These are phyloP conservation scores for Tetragonula carbonaria DNA, from an alignment of 2,888 invertebrate species.

Conservation along the genomic window DNA sequence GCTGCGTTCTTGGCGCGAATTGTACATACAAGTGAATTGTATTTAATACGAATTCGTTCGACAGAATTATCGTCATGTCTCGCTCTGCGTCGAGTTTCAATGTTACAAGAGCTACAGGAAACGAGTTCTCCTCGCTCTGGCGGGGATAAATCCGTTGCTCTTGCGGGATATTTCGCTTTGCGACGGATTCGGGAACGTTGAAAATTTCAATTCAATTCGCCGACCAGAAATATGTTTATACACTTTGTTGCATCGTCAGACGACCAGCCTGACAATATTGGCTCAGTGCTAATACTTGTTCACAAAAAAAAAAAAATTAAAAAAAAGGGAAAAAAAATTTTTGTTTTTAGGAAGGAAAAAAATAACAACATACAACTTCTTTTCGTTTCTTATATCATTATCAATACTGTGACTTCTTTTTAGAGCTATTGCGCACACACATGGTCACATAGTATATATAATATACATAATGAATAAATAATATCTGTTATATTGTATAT, in stretches of 20 bases:
- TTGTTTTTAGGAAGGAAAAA: conserved; percentile 74
- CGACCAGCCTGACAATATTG: too few species aligned
- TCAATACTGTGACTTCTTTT: conserved; percentile 71
- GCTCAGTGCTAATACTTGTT: too few species aligned
- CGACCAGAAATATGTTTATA: background rate
- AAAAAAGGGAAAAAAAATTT: conserved; percentile 65
- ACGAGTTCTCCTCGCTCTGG: background rate
- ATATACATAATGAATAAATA: conserved; percentile 36
- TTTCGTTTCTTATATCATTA: conserved; percentile 64
- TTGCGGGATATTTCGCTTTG: background rate
- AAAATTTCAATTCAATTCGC: conserved; percentile 38
- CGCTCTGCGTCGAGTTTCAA: background rate
- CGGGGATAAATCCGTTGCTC: background rate
- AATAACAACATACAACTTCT: conserved; percentile 79
- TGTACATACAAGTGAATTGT: too few species aligned
- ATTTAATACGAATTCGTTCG: too few species aligned
- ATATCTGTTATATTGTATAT: conserved; percentile 85
- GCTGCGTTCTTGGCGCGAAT: too few species aligned
- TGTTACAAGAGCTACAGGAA: conserved; percentile 19
- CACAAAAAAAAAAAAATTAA: too few species aligned
- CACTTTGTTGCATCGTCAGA: too few species aligned
- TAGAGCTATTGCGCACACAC: conserved; percentile 72
- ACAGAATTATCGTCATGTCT: too few species aligned
- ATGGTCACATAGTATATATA: conserved; percentile 54
- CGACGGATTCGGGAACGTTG: conserved; percentile 21